Evolutionary conservation across 2,888 invertebrate species (phyloP), one percentile per base, ranked within the genome.

Genomic region (Lasioglossum vierecki): DNA sequence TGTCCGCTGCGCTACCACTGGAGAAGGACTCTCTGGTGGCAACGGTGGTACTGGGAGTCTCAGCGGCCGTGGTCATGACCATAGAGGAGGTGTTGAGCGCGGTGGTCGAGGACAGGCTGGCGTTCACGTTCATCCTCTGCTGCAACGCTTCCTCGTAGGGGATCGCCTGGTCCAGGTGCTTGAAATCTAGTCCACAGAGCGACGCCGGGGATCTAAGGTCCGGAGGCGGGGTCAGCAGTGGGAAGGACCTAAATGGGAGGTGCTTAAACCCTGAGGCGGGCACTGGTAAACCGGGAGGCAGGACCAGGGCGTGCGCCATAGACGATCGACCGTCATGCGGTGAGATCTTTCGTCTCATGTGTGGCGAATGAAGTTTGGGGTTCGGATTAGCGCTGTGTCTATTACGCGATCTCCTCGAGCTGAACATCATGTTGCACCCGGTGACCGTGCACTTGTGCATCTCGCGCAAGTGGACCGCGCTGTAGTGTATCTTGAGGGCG

Each of bases 401-500:
- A 94, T 99, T 99, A 77, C 99, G 96, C 44, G 99, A 99, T 89
- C 99, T 96, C 89, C 99, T 96, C 18, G 99, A 99, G 95, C 99
- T 99, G 94, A 99, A 99, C 99, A 99, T 99, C 99, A 99, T 99
- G 95, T 98, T 99, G 95, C 99, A 99, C 0, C 99, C 99, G 94
- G 98, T 98, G 0, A 99, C 99, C 0, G 99, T 99, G 95, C 99
- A 99, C 95, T 99, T 99, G 95, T 99, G 99, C 99, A 99, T 99
- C 96, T 99, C 99, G 66, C 99, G 97, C 84, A 99, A 95, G 95
- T 99, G 99, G 15, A 99, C 99, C 0, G 99, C 99, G 76, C 99
- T 99, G 94, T 99, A 99, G 95, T 99, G 99, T 11, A 99, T 99
- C 95, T 99, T 99, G 41, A 99, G 96, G 1, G 99, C 99, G 86